phyloP scores from a whole-genome alignment of 2,888 invertebrate species.

The Acleris literana region DNA sequence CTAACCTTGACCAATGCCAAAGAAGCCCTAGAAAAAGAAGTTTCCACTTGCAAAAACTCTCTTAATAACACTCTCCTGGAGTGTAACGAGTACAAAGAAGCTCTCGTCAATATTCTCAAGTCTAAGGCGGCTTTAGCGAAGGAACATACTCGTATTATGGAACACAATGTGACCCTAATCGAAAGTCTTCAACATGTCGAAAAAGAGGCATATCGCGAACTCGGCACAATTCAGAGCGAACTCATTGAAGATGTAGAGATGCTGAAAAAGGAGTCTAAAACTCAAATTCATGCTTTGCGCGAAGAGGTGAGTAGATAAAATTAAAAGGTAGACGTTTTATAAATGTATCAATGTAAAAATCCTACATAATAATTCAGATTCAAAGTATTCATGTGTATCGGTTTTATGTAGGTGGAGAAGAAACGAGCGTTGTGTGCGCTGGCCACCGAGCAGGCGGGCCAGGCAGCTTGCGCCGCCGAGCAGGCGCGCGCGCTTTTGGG shows the following conservation, averaged over 20 bases:
- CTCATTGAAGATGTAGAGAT: constrained; percentile 77
- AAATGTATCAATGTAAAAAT: too few species aligned
- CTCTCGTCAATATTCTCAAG: constrained; percentile 73
- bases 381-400: not conserved
- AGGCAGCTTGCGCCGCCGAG: constrained; percentile 69
- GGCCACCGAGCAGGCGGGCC: constrained; percentile 72
- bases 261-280: constrained; percentile 70
- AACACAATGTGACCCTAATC: constrained; percentile 75
- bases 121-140: constrained; percentile 76
- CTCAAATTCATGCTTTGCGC: constrained; percentile 69
- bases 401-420: constrained; percentile 62
- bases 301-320: constrained; percentile 62
- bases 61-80: constrained; percentile 67
- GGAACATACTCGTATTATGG: constrained; percentile 77
- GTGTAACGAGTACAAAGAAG: constrained; percentile 77
- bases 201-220: constrained; percentile 75
- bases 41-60: constrained; percentile 62
- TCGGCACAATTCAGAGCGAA: constrained; percentile 74
- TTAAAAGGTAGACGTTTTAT: not conserved
- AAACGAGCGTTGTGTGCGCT: constrained; percentile 65
- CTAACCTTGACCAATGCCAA: constrained; percentile 61
- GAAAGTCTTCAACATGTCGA: constrained; percentile 78
- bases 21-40: constrained; percentile 65
- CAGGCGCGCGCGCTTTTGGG: constrained; percentile 66
- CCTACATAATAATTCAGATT: not conserved